A percentile compares a stretch with the other conserved stretches of the same genome.
Evolutionary conservation across 92 coral and sea anemone species (phyloP).

Genomic region (Bergia puertoricense): DNA sequence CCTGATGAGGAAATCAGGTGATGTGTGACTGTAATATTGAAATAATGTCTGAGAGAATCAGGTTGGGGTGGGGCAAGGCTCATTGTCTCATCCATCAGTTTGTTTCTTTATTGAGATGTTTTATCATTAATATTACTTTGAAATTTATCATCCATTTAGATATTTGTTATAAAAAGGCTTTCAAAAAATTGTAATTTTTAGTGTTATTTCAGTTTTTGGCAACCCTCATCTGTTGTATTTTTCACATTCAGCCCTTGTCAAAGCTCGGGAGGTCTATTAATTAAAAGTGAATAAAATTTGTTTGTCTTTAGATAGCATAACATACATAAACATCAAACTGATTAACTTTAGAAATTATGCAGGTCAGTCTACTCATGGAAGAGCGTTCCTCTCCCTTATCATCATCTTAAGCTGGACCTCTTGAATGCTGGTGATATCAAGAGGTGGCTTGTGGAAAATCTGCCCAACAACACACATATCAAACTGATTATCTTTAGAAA

Average conservation of each 20-base stretch:
- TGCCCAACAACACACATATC: not conserved
- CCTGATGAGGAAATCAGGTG: constrained; percentile 13
- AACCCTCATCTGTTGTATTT: no score
- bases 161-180: no score
- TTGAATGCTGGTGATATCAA: constrained; percentile 21
- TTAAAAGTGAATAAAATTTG: not conserved
- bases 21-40: not conserved
- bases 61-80: no score
- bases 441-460: constrained; percentile 32
- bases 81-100: not conserved
- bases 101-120: not conserved
- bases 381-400: constrained; percentile 16
- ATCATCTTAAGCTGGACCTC: constrained; percentile 9
- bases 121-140: not conserved
- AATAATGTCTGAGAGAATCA: no score
- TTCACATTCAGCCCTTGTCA: no score
- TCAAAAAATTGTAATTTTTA: no score
- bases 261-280: not conserved
- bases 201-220: no score
- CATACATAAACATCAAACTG: no score
- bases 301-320: not conserved
- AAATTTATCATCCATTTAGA: no score
- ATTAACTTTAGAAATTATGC: not conserved
- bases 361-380: constrained; percentile 33
- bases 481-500: not conserved